Evolutionary conservation across 1,140 invertebrate genomes (phyloP).

Genomic region (Coenobita brevimanus): DNA sequence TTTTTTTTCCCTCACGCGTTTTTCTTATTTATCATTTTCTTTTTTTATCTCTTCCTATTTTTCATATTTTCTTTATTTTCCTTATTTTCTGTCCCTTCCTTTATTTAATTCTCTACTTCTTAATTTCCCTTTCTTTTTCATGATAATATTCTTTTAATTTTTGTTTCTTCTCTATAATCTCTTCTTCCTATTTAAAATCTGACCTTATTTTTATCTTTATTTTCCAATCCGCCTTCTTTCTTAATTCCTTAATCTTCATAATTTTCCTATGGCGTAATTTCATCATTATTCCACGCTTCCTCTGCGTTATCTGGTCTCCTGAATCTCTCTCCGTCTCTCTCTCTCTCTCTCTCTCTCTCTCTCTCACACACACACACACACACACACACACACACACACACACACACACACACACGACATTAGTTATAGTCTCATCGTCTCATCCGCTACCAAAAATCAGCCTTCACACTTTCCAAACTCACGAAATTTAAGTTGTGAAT

Average conservation of each 20-base stretch:
- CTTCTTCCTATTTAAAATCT: no score
- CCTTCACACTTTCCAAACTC: no score
- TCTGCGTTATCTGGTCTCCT: background rate
- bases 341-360: background rate
- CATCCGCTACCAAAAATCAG: background rate
- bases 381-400: constrained; percentile 39
- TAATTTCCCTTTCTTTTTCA: background rate
- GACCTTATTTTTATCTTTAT: no score
- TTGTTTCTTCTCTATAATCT: no score
- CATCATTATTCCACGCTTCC: background rate
- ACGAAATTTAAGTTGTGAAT: no score
- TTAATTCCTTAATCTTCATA: no score
- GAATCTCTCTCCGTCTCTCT: background rate
- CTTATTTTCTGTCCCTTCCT: background rate
- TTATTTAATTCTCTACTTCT: background rate
- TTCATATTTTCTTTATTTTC: background rate
- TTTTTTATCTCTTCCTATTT: background rate
- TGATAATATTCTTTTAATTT: no score
- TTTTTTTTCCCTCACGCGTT: background rate
- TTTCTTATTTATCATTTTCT: background rate
- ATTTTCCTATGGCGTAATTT: no score
- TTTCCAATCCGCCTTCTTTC: no score
- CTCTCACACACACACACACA: background rate
- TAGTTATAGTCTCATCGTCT: no score
- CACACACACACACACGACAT: no score